Percentiles rank a stretch among this genome's conserved stretches.
Evolutionary conservation across 2,888 invertebrate genomes (phyloP).

Genomic region (Cryptocephalus primarius): DNA sequence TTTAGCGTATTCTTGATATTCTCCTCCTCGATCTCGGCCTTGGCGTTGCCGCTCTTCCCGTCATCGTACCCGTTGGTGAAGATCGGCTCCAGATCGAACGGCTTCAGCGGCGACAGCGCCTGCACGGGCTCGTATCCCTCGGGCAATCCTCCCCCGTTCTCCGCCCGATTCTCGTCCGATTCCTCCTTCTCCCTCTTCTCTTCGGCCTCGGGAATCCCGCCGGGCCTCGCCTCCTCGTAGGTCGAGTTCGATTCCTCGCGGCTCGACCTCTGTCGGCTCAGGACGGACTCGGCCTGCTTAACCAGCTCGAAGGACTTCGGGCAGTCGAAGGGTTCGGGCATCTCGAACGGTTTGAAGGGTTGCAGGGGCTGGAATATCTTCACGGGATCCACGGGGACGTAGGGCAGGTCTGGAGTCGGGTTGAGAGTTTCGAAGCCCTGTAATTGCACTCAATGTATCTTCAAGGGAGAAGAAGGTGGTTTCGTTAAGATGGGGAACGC

Average conservation of each 20-base stretch:
- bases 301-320: constrained; percentile 31
- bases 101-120: constrained; percentile 9
- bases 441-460: too few species aligned
- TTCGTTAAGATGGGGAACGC: too few species aligned
- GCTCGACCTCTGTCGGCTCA: not conserved
- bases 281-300: constrained; percentile 20
- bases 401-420: too few species aligned
- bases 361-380: constrained; percentile 25
- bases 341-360: constrained; percentile 29
- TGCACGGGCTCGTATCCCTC: constrained; percentile 16
- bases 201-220: not conserved
- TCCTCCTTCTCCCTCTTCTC: not conserved
- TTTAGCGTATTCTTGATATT: constrained; percentile 45
- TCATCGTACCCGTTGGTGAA: constrained; percentile 8
- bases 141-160: constrained; percentile 6
- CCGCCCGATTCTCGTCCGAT: not conserved
- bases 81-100: constrained; percentile 7
- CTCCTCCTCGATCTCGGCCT: constrained; percentile 40
- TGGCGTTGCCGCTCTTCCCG: constrained; percentile 2
- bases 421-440: too few species aligned
- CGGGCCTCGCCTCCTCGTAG: constrained; percentile 1
- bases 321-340: constrained; percentile 28
- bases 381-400: constrained; percentile 19
- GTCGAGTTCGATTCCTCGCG: constrained; percentile 1
- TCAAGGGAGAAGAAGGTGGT: too few species aligned